phyloP scores from a whole-genome alignment of 1,140 invertebrate genomes.

The Zaprionus ghesquierei region DNA sequence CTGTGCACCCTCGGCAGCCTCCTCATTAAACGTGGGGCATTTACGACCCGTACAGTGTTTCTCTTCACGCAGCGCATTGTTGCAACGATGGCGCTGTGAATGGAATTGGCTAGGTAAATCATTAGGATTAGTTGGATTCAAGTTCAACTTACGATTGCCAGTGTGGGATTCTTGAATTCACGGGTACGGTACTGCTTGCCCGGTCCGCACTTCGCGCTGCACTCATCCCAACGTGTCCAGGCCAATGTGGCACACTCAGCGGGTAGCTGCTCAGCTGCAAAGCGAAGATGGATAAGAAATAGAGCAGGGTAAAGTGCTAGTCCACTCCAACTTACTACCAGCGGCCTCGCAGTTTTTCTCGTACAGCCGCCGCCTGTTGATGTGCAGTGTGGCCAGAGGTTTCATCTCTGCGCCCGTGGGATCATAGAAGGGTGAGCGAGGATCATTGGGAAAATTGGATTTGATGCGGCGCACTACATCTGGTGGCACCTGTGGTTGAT shows the following conservation, averaged over 20 bases:
- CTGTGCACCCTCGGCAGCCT: constrained; percentile 45
- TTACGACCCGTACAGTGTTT: constrained; percentile 83
- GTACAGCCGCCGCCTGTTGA: constrained; percentile 92
- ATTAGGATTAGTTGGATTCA: background rate
- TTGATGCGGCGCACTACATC: constrained; percentile 94
- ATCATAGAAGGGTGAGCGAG: constrained; percentile 96
- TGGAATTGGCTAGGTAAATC: background rate
- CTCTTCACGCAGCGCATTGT: constrained; percentile 83
- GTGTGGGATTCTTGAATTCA: constrained; percentile 84
- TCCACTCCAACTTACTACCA: constrained; percentile 53
- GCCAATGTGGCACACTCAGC: constrained; percentile 86
- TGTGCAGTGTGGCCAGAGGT: constrained; percentile 92
- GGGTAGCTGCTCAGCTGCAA: constrained; percentile 70
- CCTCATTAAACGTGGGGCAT: constrained; percentile 83
- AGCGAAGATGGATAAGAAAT: background rate
- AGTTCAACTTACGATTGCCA: constrained; percentile 76
- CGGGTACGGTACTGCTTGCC: constrained; percentile 88
- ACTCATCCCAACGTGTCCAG: constrained; percentile 91
- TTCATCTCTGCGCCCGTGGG: constrained; percentile 91
- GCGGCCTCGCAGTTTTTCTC: constrained; percentile 90
- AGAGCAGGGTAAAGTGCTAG: background rate
- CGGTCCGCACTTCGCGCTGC: constrained; percentile 90
- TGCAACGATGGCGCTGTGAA: constrained; percentile 83
- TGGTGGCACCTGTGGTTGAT: constrained; percentile 90
- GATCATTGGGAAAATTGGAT: constrained; percentile 91